Evolutionary conservation across 1,140 invertebrate genomes (phyloP), one percentile per base, ranked within the genome.

Genomic region (Drosophila bipectinata): DNA sequence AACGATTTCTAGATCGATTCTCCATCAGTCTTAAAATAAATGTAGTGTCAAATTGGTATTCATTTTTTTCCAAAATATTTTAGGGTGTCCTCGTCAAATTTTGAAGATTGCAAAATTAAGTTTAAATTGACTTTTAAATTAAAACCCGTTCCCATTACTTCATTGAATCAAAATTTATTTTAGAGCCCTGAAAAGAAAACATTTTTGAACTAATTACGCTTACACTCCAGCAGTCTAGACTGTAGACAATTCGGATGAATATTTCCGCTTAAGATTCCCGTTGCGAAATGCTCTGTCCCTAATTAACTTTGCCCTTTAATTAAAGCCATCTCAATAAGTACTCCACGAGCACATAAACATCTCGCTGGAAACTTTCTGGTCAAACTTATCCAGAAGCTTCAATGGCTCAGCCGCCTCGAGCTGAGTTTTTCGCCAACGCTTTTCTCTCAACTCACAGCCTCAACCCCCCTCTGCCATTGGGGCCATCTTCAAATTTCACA

Each of bases 251-350:
- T 72, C 26, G 44, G 67, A 49, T 69, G 52, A 71, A 69, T 71
- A 69, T 71, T 69, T 71, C 44, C 67, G 64, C 67, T 69, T 69
- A 57, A 49, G 63, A 71, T 49, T 71, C 52, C 30, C 64, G 60
- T 51, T 72, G 52, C 47, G 26, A 53, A 59, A 60, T 72, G 66
- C 55, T 44, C 47, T 59, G 64, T 53, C 55, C 37, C 68, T 74
- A 74, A 74, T 66, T 74, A 74, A 74, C 71, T 75, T 57, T 58
- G 61, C 62, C 53, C 58, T 74, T 75, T 75, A 75, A 75, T 75
- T 75, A 75, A 75, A 75, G 72, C 60, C 61, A 75, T 75, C 72
- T 74, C 72, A 75, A 75, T 75, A 74, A 75, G 71, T 63, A 74
- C 71, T 75, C 60, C 21, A 62, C 58, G 21, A 54, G 59, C 69